Base-by-base conservation (phyloP, 53 echinoderm and acorn worm genomes). In the Paelopatides confundens region DNA sequence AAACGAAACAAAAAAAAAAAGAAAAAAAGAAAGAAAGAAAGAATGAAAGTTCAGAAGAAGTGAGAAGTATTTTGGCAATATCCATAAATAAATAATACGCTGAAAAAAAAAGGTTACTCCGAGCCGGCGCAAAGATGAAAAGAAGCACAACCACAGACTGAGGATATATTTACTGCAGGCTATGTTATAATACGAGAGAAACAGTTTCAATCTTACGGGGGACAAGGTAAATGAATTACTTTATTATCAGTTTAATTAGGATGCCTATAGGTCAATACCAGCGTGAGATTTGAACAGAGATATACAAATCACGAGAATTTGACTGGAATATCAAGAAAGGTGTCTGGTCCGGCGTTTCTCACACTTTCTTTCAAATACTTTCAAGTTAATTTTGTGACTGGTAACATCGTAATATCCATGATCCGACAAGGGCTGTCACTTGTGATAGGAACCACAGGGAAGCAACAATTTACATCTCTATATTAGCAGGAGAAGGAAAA, bases 61-160 rank as follows among this genome's bases (percentile, higher is more conserved):
- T 43, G 43, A 43, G 43, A 43, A 43, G 21, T 58, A 58, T 58
- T 58, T 58, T 58, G 15, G 21, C 58, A 23, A 58, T 58, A 21
- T 5, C 58, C 18, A 21, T 23, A 58, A 58, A 58, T n/a, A n/a
- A n/a, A 6, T 58, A 58, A 6, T 58, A 21, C 24, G 15, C 58
- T 26, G 24, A 15, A 8, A 1, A 1, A 43, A 43, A 43, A 43
- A 43, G 12, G n/a, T 48, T 14, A 58, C 1, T 23, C 4, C 15
- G 21, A 58, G 58, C 58, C n/a, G n/a, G n/a, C 58, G 58, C 58
- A 58, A 58, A 58, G 58, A 58, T 58, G 58, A 58, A 58, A 58
- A 17, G 58, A 58, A n/a, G n/a, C 6, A 5, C n/a, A 58, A 58
- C 58, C 58, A 23, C 21, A 58, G 3, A 58, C 21, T 8, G 58